These are phyloP conservation scores for Malurus splendens DNA, from an alignment of 2,797 vertebrate species.

Conservation along the genomic window DNA sequence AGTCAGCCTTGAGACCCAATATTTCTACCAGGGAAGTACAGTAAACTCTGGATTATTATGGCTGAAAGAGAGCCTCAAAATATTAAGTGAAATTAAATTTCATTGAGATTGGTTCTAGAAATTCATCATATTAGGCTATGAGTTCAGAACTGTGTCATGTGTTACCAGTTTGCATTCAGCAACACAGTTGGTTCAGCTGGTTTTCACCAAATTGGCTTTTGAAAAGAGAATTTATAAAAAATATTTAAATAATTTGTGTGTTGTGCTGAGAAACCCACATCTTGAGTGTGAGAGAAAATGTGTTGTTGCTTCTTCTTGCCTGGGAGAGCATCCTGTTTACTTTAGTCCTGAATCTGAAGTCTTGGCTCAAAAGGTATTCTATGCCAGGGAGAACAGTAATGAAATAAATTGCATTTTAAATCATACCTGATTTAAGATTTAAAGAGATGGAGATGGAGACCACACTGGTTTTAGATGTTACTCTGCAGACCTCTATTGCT, in stretches of 20 bases:
- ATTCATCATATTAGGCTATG: neutral
- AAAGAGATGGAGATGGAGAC: neutral
- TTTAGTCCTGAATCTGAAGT: neutral
- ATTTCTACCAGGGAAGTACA: neutral
- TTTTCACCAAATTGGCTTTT: neutral
- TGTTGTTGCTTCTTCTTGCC: neutral
- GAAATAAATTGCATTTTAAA: neutral
- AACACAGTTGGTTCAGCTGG: neutral
- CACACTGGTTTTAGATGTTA: neutral
- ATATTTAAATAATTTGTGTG: neutral
- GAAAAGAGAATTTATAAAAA: neutral
- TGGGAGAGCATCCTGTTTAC: neutral
- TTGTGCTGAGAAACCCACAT: neutral
- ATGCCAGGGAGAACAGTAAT: neutral
- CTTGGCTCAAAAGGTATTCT: neutral
- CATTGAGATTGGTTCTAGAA: neutral
- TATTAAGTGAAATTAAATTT: neutral
- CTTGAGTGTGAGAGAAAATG: neutral
- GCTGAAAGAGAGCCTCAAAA: neutral
- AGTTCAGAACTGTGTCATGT: neutral
- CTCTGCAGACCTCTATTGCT: neutral
- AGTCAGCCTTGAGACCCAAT: neutral
- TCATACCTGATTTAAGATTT: neutral
- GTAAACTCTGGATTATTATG: neutral
- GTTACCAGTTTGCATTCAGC: neutral